Conservation (phyloP, 2,113 vertebrate species). For the Ornithorhynchus anatinus region DNA sequence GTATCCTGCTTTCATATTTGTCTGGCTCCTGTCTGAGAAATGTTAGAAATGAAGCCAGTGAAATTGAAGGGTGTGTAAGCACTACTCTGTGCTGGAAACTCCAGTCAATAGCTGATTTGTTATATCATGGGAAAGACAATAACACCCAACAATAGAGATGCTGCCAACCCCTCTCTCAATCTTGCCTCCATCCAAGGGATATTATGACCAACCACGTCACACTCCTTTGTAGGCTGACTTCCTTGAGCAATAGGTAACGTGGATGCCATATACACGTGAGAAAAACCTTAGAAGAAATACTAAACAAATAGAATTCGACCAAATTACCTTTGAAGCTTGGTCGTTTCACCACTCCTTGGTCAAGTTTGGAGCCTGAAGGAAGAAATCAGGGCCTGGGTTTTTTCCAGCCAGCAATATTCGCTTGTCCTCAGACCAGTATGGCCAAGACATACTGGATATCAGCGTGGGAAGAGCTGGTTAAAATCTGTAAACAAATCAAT, state of each 20-base stretch:
- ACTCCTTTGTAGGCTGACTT: background rate
- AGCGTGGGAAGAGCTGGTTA: too few species aligned
- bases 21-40: background rate
- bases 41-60: slow-evolving; percentile 13
- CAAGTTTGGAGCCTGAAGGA: too few species aligned
- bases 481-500: too few species aligned
- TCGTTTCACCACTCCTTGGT: too few species aligned
- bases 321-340: too few species aligned
- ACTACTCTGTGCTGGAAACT: background rate
- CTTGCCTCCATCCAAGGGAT: too few species aligned
- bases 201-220: background rate
- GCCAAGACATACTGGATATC: too few species aligned
- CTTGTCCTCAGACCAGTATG: too few species aligned
- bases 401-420: too few species aligned
- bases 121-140: background rate
- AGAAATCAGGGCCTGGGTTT: too few species aligned
- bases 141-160: background rate
- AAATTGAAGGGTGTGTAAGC: background rate
- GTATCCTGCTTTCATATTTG: background rate
- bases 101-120: background rate
- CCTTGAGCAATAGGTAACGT: background rate
- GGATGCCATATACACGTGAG: background rate
- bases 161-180: background rate
- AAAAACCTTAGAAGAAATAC: background rate
- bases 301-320: background rate